Evolutionary conservation across 1,140 invertebrate species (phyloP).

Genomic region (Rhyzopertha dominica): DNA sequence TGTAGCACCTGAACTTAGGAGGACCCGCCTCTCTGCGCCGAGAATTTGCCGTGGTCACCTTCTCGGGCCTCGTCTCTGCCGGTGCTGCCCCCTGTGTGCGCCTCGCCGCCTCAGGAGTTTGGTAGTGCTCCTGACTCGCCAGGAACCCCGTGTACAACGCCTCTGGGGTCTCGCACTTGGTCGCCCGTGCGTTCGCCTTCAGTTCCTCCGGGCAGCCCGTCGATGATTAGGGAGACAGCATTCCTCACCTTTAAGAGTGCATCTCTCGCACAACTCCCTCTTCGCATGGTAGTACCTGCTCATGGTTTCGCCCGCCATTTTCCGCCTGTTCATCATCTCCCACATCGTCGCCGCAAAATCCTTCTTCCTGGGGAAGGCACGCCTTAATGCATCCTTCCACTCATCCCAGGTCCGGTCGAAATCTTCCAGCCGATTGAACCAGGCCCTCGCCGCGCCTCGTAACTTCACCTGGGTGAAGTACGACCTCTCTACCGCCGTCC

Average conservation of each 20-base stretch:
- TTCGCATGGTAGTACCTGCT: slow-evolving; percentile 37
- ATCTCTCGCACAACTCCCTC: slow-evolving; percentile 34
- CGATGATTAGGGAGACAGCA: too few species aligned
- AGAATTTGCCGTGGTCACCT: too few species aligned
- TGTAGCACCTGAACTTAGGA: too few species aligned
- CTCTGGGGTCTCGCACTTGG: too few species aligned
- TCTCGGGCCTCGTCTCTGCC: too few species aligned
- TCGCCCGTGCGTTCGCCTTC: too few species aligned
- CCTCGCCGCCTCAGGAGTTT: too few species aligned
- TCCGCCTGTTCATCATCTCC: slow-evolving; percentile 16
- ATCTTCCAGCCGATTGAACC: slow-evolving; percentile 30
- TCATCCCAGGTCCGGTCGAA: slow-evolving; percentile 11
- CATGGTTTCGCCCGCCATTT: slow-evolving; percentile 14
- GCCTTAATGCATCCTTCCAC: slow-evolving; percentile 10
- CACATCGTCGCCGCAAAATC: slow-evolving; percentile 16
- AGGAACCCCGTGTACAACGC: too few species aligned
- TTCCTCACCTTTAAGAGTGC: slow-evolving; percentile 30
- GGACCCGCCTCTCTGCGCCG: too few species aligned
- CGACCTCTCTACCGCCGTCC: slow-evolving; percentile 25
- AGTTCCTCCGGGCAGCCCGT: too few species aligned
- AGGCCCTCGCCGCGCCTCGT: slow-evolving; percentile 26
- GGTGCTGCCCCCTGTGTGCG: too few species aligned
- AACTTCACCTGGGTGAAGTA: slow-evolving; percentile 15
- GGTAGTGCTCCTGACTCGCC: too few species aligned
- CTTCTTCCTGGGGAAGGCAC: slow-evolving; percentile 14